Conservation (phyloP, 2,797 vertebrate genomes). For the Megaceryle alcyon region DNA sequence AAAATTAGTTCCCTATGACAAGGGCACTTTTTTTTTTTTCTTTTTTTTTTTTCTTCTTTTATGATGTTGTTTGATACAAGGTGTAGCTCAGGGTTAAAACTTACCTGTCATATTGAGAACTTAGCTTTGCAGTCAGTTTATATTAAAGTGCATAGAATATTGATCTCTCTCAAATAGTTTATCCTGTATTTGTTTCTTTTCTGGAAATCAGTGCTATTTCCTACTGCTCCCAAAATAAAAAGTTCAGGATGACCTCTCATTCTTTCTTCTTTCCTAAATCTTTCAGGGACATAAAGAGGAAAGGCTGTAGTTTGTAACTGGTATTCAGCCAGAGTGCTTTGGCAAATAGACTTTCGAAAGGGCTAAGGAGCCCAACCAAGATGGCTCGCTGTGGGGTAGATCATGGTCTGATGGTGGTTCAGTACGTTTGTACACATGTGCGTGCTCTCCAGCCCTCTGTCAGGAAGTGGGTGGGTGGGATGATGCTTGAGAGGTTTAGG, state of each 20-base stretch:
- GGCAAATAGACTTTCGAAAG: not conserved
- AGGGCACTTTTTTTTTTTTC: no score
- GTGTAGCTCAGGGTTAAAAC: not conserved
- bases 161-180: not conserved
- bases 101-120: not conserved
- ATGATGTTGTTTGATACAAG: no score
- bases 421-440: fast-evolving
- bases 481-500: fast-evolving
- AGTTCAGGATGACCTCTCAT: not conserved
- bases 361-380: fast-evolving
- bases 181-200: not conserved
- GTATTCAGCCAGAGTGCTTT: not conserved
- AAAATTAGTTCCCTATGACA: no score
- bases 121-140: not conserved
- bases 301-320: not conserved
- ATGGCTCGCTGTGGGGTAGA: fast-evolving
- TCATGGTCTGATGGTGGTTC: not conserved
- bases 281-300: not conserved
- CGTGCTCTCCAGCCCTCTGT: not conserved
- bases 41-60: no score
- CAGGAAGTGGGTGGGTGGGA: not conserved
- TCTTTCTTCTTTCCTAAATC: not conserved
- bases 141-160: not conserved
- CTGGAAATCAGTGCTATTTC: not conserved
- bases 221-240: not conserved